These are phyloP conservation scores for Amphibalanus amphitrite DNA, from an alignment of 1,140 invertebrate species.

Conservation along the genomic window DNA sequence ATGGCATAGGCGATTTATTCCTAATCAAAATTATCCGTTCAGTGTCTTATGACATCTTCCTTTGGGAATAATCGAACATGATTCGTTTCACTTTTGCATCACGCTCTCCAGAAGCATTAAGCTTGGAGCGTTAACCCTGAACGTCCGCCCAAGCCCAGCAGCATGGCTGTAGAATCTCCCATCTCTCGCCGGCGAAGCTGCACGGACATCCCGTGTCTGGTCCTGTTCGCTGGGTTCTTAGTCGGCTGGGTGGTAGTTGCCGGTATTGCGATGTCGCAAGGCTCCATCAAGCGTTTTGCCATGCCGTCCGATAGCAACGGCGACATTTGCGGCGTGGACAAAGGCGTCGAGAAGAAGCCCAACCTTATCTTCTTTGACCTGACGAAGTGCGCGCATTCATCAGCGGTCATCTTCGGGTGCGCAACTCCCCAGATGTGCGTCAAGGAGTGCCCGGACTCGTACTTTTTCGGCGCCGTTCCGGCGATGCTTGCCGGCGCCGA, in stretches of 20 bases:
- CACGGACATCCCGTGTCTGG: slow-evolving; percentile 70
- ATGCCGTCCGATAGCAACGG: slow-evolving; percentile 46
- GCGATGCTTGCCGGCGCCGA: neutral
- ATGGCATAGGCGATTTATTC: no score
- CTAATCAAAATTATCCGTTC: no score
- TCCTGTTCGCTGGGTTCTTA: slow-evolving; percentile 61
- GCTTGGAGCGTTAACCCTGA: no score
- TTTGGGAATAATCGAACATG: no score
- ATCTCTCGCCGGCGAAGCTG: slow-evolving; percentile 44
- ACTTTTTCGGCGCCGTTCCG: slow-evolving; percentile 16
- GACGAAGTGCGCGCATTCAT: slow-evolving; percentile 46
- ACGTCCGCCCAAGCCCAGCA: neutral
- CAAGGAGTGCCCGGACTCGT: slow-evolving; percentile 45
- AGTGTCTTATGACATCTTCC: no score
- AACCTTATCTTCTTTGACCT: slow-evolving; percentile 74
- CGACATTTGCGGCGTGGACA: slow-evolving; percentile 29
- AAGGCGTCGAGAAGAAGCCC: slow-evolving; percentile 40
- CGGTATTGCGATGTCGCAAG: slow-evolving; percentile 36
- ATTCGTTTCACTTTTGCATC: no score
- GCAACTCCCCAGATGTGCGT: slow-evolving; percentile 70
- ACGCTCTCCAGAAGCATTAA: no score
- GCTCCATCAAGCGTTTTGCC: slow-evolving; percentile 47
- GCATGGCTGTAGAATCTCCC: neutral
- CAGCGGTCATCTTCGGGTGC: slow-evolving; percentile 56
- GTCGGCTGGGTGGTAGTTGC: slow-evolving; percentile 53